phyloP scores from a whole-genome alignment of 2,888 invertebrate species.

The Boloria selene region DNA sequence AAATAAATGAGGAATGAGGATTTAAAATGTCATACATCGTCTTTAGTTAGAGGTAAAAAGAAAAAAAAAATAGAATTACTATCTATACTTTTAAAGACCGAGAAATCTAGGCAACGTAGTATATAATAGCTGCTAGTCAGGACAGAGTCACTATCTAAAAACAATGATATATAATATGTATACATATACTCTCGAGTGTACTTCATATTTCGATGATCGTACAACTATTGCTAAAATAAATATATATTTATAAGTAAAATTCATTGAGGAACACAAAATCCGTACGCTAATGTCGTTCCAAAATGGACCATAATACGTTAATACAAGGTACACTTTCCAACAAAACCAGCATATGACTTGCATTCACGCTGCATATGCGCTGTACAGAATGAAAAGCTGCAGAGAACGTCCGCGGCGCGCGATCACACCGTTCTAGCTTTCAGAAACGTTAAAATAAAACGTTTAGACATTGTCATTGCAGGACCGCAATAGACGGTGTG shows the following conservation, averaged over 20 bases:
- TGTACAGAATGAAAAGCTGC: constrained; percentile 22
- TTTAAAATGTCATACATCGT: constrained; percentile 31
- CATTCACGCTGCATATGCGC: constrained; percentile 8
- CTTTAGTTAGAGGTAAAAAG: constrained; percentile 29
- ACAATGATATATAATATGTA: constrained; percentile 30
- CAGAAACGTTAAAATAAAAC: too few relatives aligned
- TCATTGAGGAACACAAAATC: constrained; percentile 12
- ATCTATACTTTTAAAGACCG: constrained; percentile 34
- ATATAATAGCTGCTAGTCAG: constrained; percentile 37
- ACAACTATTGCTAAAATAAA: constrained; percentile 38
- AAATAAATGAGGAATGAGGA: constrained; percentile 21
- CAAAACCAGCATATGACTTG: constrained; percentile 7
- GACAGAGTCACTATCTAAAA: constrained; percentile 37
- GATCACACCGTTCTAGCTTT: neutral
- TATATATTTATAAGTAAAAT: constrained; percentile 31
- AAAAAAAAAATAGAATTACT: constrained; percentile 31
- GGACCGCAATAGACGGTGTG: constrained; percentile 10
- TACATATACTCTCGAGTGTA: constrained; percentile 28
- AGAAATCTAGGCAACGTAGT: constrained; percentile 36
- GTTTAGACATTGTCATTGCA: neutral
- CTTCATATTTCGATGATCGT: constrained; percentile 37
- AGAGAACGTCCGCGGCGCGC: constrained; percentile 9
- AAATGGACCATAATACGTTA: constrained; percentile 5
- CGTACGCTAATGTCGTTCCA: constrained; percentile 11
- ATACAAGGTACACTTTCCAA: constrained; percentile 10